A percentile compares a stretch with the other conserved stretches of the same genome.
Conservation (phyloP, 2,888 invertebrate species). For the Luperina testacea region DNA sequence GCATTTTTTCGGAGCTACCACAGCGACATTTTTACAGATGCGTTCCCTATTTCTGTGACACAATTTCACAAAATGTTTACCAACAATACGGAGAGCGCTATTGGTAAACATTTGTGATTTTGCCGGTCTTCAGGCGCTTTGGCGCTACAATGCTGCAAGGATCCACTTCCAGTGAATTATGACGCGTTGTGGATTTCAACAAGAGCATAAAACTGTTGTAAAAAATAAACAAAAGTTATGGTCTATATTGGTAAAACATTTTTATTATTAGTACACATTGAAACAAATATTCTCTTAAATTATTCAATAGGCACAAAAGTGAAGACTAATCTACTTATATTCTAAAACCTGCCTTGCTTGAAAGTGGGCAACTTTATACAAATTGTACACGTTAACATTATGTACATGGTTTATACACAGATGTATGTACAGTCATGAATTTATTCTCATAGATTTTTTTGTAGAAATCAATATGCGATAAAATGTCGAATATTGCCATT, state of each 20-base stretch:
- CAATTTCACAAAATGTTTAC: not conserved
- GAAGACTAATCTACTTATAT: conserved; percentile 64
- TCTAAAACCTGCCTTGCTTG: conserved; percentile 54
- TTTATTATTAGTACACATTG: conserved; percentile 60
- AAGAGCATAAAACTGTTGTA: not conserved
- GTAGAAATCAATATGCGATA: not conserved
- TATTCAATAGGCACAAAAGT: conserved; percentile 69
- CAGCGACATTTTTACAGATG: no score
- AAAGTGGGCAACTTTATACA: conserved; percentile 60
- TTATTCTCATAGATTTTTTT: conserved; percentile 2
- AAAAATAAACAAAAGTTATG: not conserved
- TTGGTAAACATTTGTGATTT: not conserved
- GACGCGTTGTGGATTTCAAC: not conserved
- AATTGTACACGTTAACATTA: conserved; percentile 54
- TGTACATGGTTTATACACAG: conserved; percentile 59
- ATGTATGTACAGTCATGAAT: conserved; percentile 38
- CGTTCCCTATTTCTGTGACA: no score
- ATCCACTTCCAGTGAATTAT: not conserved
- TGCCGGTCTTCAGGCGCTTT: not conserved
- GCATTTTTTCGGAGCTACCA: no score
- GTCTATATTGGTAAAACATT: conserved; percentile 57
- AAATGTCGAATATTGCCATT: not conserved
- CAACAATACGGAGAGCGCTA: not conserved
- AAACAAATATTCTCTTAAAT: conserved; percentile 63
- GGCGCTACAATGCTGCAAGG: no score